A percentile compares a stretch with the other conserved stretches of the same genome.
phyloP scores from a whole-genome alignment of 2,113 vertebrate species.

The Marmota flaviventris region DNA sequence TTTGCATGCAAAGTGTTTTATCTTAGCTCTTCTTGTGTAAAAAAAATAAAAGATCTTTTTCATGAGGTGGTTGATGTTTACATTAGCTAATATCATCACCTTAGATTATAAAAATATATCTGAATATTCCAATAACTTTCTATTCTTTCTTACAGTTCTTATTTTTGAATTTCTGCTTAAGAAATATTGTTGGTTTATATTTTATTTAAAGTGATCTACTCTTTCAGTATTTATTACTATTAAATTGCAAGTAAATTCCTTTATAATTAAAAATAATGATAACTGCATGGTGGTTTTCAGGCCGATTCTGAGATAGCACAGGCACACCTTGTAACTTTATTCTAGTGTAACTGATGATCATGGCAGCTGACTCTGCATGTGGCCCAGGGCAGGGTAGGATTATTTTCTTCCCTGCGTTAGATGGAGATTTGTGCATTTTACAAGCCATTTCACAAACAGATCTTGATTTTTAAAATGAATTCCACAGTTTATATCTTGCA shows the following conservation, averaged over 20 bases:
- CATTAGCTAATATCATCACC: neutral
- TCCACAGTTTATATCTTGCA: neutral
- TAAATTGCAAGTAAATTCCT: neutral
- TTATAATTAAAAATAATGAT: neutral
- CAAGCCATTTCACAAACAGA: neutral
- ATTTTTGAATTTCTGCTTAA: neutral
- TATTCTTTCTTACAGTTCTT: neutral
- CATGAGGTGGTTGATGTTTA: neutral
- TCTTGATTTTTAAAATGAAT: neutral
- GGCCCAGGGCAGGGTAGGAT: neutral
- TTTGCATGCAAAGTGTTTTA: neutral
- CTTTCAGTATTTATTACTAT: neutral
- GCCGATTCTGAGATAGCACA: fast-evolving
- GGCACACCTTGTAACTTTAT: fast-evolving
- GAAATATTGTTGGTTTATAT: neutral
- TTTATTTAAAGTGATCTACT: neutral
- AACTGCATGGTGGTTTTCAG: neutral
- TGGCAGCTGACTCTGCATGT: neutral
- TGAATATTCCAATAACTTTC: neutral
- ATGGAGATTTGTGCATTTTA: neutral
- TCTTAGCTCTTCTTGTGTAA: neutral
- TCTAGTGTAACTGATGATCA: too few species aligned
- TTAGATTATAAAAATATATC: neutral
- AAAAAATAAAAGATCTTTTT: neutral
- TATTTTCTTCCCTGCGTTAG: neutral